Evolutionary conservation across 2,888 invertebrate species (phyloP).

Genomic region (Pachymerium ferrugineum): DNA sequence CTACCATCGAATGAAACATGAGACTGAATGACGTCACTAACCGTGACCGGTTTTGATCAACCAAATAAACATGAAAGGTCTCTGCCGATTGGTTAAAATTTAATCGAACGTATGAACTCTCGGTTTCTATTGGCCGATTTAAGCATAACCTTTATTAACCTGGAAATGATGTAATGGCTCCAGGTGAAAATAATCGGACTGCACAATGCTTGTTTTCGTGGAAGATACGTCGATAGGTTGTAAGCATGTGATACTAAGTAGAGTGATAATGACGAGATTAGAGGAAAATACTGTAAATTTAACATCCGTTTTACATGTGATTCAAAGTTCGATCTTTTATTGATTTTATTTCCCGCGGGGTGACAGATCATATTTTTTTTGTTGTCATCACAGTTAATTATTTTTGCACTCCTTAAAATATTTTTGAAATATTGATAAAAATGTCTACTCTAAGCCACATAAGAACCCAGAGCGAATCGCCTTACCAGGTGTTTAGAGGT

Average conservation of each 20-base stretch:
- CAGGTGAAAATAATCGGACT: background rate
- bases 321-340: no score
- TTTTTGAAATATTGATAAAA: no score
- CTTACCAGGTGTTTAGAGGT: conserved; percentile 9
- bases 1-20: background rate
- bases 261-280: background rate
- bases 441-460: background rate
- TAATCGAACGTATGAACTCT: background rate
- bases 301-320: background rate
- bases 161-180: background rate
- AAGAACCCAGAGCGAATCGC: background rate
- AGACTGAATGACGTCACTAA: background rate
- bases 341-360: no score
- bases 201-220: conserved; percentile 2
- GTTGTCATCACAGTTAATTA: no score
- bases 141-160: background rate
- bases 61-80: background rate
- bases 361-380: no score
- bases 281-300: background rate
- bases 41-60: background rate
- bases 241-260: background rate
- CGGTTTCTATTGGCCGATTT: background rate
- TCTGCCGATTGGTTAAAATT: background rate
- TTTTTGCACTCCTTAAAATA: no score
- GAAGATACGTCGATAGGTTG: background rate